These are phyloP conservation scores for Poicephalus gulielmi DNA, from an alignment of 2,113 vertebrate species.

Conservation along the genomic window DNA sequence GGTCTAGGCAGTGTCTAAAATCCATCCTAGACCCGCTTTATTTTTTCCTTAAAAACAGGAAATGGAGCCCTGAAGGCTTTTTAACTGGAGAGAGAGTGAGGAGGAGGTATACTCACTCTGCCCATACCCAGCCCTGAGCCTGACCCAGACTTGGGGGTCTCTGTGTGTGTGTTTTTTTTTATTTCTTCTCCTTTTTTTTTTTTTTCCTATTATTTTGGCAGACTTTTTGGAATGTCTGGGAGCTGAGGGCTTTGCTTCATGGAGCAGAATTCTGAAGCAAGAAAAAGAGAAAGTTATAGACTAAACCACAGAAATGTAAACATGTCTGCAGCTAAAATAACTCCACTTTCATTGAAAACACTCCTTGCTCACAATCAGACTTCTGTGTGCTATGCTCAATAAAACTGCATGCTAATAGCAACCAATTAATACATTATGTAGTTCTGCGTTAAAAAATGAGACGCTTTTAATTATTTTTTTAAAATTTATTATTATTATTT, in stretches of 20 bases:
- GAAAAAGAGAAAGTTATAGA: constrained; percentile 94
- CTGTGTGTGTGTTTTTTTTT: constrained; percentile 51
- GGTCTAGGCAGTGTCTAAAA: constrained; percentile 61
- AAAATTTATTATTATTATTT: neutral
- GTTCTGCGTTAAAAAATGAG: constrained; percentile 64
- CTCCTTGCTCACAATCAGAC: constrained; percentile 86
- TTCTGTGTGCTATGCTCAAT: constrained; percentile 84
- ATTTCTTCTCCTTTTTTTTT: constrained; percentile 45
- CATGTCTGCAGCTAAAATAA: constrained; percentile 95
- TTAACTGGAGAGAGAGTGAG: constrained; percentile 56
- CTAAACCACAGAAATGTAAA: constrained; percentile 97
- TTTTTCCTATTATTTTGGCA: constrained; percentile 82
- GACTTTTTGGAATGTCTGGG: constrained; percentile 93
- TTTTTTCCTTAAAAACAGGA: constrained; percentile 76
- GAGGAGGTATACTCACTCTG: constrained; percentile 36
- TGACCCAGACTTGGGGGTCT: constrained; percentile 86
- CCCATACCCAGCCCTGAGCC: constrained; percentile 66
- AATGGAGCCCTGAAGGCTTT: constrained; percentile 72
- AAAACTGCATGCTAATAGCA: constrained; percentile 84
- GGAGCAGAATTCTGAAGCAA: constrained; percentile 85
- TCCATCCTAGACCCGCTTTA: constrained; percentile 67
- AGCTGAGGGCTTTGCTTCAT: constrained; percentile 86
- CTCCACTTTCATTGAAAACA: constrained; percentile 91
- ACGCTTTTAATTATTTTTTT: constrained; percentile 22
- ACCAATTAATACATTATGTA: constrained; percentile 85